Evolutionary conservation across 1,140 invertebrate species (phyloP).

Genomic region (Cryptotermes secundus): DNA sequence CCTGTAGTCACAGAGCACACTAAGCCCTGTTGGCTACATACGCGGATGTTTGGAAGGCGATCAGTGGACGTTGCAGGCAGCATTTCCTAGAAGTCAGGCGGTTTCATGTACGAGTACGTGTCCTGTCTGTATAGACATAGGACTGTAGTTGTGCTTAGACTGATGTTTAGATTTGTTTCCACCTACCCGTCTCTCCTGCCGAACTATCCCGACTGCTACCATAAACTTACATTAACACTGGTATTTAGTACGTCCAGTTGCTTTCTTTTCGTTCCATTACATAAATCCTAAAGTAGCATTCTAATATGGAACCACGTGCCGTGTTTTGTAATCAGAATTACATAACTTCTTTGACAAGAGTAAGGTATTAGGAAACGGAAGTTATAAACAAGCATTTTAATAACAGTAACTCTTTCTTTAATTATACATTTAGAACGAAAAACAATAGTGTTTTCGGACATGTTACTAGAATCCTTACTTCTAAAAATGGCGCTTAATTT

Average conservation of each 20-base stretch:
- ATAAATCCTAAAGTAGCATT: neutral
- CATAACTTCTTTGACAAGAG: slow-evolving; percentile 21
- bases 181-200: neutral
- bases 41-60: too few relatives aligned
- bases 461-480: slow-evolving; percentile 1
- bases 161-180: too few relatives aligned
- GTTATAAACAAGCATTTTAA: slow-evolving; percentile 33
- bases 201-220: neutral
- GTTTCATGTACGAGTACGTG: too few relatives aligned
- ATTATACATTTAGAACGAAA: slow-evolving; percentile 23
- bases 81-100: too few relatives aligned
- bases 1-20: too few relatives aligned
- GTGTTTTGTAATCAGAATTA: slow-evolving; percentile 32
- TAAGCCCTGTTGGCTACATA: too few relatives aligned
- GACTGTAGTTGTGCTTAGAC: too few relatives aligned
- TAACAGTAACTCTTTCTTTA: slow-evolving; percentile 31
- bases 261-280: neutral
- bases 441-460: slow-evolving; percentile 25
- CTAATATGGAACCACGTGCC: slow-evolving; percentile 27
- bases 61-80: too few relatives aligned
- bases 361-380: slow-evolving; percentile 29
- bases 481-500: neutral
- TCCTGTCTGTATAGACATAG: too few relatives aligned
- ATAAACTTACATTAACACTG: too few relatives aligned
- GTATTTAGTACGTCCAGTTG: neutral